Evolutionary conservation across 2,888 invertebrate species (phyloP), one percentile per base, ranked within the genome.

Genomic region (Ennomos quercinarius): DNA sequence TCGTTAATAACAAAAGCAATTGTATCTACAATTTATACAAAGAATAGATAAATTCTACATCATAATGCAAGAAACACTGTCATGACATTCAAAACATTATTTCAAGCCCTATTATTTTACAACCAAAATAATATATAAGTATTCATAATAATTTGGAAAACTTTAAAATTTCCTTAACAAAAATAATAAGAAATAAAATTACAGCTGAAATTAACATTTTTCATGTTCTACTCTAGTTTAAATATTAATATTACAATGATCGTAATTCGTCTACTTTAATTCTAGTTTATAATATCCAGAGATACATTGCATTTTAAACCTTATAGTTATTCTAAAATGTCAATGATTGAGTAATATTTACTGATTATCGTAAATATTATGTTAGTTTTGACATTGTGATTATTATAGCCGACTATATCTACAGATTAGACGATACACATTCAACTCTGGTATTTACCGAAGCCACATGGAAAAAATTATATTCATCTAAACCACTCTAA

Each of bases 81-180:
- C 5, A 27, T 6, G 27, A 6, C 6, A 6, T 13, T 44, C 11
- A 13, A 40, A 37, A 52, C 11, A 43, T 9, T 42, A 50, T 50
- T 60, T 50, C 50, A 58, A 52, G 39, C 11, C 42, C 53, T 45
- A 34, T 8, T 37, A 13, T 6, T 13, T 34, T 43, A 49, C 13
- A 53, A 45, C 12, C 40, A 53, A 53, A 46, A 49, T 11, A 59
- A 13, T 8, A 42, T n/a, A 38, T 4, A n/a, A n/a, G n/a, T n/a
- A 6, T 43, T 49, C 38, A 9, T 38, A 41, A 4, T 34, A 39
- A 61, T 57, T 51, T 42, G 9, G 51, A 39, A 78, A 80, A 81
- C 82, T 74, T 77, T 79, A 82, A 82, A 79, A 49, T 57, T 53
- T 67, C 49, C 63, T 65, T 67, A 71, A 65, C 17, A 43, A 71